Percentiles rank a stretch among this genome's conserved stretches.
Evolutionary conservation across 2,888 invertebrate genomes (phyloP).

Genomic region (Drosophila peninsularis): DNA sequence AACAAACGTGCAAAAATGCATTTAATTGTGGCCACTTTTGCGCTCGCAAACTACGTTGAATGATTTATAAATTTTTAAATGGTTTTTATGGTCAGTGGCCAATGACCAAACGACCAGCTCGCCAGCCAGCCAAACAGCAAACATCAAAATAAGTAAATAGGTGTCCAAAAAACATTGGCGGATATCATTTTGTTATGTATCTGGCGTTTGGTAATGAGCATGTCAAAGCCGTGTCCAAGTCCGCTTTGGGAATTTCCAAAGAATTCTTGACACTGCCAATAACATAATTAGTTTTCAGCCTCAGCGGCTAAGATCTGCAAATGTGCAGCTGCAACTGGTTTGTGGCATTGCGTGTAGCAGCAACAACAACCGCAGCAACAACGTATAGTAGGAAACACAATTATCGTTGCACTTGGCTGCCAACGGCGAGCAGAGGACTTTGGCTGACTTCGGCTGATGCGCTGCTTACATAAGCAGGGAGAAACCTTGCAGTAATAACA

Average conservation of each 20-base stretch:
- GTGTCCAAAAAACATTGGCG: conserved; percentile 10
- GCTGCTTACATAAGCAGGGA: conserved; percentile 32
- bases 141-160: conserved; percentile 11
- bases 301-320: conserved; percentile 1
- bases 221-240: conserved; percentile 4
- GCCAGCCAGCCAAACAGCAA: neutral
- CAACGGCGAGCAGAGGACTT: conserved; percentile 49
- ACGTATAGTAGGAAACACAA: conserved; percentile 51
- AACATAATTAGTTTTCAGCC: neutral
- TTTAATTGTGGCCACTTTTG: conserved; percentile 65
- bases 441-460: conserved; percentile 30
- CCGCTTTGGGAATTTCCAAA: conserved; percentile 3
- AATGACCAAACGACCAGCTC: conserved; percentile 20
- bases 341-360: conserved; percentile 35
- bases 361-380: neutral
- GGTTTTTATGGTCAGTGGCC: conserved; percentile 50
- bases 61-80: conserved; percentile 63
- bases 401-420: conserved; percentile 66
- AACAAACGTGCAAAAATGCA: conserved; percentile 73
- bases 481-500: neutral
- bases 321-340: neutral
- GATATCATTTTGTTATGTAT: conserved; percentile 1
- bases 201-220: conserved; percentile 5
- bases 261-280: conserved; percentile 3
- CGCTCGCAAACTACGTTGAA: conserved; percentile 56